These are phyloP conservation scores for Nomada fucata DNA, from an alignment of 2,888 invertebrate genomes.

Conservation along the genomic window DNA sequence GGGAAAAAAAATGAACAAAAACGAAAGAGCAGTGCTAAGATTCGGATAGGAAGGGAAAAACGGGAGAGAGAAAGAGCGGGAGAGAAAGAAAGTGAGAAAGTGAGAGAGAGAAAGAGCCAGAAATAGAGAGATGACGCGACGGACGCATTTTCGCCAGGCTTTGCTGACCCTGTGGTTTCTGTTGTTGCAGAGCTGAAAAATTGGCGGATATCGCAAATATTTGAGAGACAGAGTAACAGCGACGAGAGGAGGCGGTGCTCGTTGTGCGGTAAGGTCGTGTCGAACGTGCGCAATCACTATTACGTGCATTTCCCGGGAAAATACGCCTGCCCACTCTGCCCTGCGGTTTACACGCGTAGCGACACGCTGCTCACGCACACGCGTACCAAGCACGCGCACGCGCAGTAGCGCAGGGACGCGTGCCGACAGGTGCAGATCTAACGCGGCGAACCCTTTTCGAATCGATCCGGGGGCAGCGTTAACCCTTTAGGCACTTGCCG, in stretches of 20 bases:
- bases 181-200: conserved; percentile 86
- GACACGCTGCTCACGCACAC: conserved; percentile 86
- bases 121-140: conserved; percentile 68
- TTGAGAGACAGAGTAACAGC: conserved; percentile 86
- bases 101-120: conserved; percentile 33
- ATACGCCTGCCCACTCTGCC: conserved; percentile 86
- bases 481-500: background rate
- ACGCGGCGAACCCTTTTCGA: conserved; percentile 16
- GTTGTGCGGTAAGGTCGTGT: conserved; percentile 87
- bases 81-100: conserved; percentile 20
- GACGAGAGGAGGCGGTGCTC: conserved; percentile 87
- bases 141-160: conserved; percentile 66
- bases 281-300: conserved; percentile 87
- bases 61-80: background rate
- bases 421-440: conserved; percentile 54
- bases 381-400: conserved; percentile 85
- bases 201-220: conserved; percentile 86
- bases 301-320: conserved; percentile 87
- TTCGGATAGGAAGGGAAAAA: background rate
- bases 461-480: conserved; percentile 30
- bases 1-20: too few species aligned
- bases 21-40: too few species aligned
- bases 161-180: conserved; percentile 81
- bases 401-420: conserved; percentile 70
- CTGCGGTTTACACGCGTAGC: conserved; percentile 87